Evolutionary conservation across 2,888 invertebrate genomes (phyloP), one percentile per base, ranked within the genome.

Genomic region (Luffia ferchaultella): DNA sequence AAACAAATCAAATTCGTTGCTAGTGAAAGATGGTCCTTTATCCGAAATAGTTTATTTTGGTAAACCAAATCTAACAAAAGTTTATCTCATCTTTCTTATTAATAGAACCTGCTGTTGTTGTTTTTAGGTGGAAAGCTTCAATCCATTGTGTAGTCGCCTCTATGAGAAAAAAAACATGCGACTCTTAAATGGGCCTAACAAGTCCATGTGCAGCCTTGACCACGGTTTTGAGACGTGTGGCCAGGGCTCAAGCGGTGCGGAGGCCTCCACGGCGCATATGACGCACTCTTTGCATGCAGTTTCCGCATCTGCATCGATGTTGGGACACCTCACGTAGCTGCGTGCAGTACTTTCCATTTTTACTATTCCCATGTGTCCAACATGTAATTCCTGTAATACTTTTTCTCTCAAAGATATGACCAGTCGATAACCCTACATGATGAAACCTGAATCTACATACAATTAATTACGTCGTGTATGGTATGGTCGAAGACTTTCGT

Each of bases 251-350:
- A n/a, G n/a, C n/a, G n/a, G n/a, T n/a, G n/a, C n/a, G n/a, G n/a
- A n/a, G n/a, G n/a, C n/a, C n/a, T n/a, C n/a, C n/a, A n/a, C n/a
- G n/a, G n/a, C n/a, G n/a, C n/a, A n/a, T n/a, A n/a, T n/a, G n/a
- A n/a, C n/a, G n/a, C n/a, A n/a, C n/a, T n/a, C n/a, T n/a, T n/a
- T n/a, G n/a, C 40, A 52, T 19, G 20, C 1, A 0, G 16, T 1
- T 18, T 60, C 58, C 1, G 58, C 48, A 18, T 54, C 55, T 7
- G 19, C 50, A 44, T 58, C 51, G 1, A 59, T 54, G 1, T 50
- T 49, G 0, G 59, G 55, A 57, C 60, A 58, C 59, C 58, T 58
- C n/a, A 59, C 54, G 16, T 54, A 53, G 41, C 57, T 52, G 1
- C 52, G 46, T 5, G 54, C 52, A 12, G 48, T 12, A 1, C n/a